Evolutionary conservation across 2,797 vertebrate genomes (phyloP).

Genomic region (Coilia nasus): DNA sequence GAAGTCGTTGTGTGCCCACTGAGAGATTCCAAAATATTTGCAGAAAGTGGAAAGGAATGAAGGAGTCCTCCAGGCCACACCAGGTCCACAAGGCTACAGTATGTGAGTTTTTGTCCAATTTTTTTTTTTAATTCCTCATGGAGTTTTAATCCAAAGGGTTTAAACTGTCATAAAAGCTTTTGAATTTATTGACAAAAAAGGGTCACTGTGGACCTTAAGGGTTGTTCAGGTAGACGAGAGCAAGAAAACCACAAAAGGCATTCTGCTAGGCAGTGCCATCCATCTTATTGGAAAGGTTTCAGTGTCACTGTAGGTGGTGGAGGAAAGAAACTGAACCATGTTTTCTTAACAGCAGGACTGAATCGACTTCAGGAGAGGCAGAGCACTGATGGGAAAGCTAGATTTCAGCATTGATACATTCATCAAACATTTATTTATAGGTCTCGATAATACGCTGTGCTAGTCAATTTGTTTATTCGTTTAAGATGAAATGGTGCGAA

Average conservation of each 20-base stretch:
- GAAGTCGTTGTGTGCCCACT: too few species aligned
- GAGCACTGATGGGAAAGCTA: not conserved
- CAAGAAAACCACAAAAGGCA: not conserved
- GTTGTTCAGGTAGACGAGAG: not conserved
- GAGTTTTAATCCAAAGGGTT: not conserved
- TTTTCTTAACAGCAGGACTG: not conserved
- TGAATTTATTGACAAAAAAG: not conserved
- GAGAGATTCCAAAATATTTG: too few species aligned
- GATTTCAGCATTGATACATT: not conserved
- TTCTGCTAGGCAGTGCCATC: not conserved
- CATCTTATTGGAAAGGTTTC: not conserved
- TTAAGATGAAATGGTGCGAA: not conserved
- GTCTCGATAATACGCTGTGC: not conserved
- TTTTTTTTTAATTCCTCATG: not conserved
- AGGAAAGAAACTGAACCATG: not conserved
- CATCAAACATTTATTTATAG: not conserved
- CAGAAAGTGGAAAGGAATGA: too few species aligned
- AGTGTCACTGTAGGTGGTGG: not conserved
- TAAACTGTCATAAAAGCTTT: not conserved
- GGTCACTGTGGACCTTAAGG: not conserved
- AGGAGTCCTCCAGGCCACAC: too few species aligned
- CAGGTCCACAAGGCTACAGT: too few species aligned
- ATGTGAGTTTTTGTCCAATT: not conserved
- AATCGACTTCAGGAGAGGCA: not conserved
- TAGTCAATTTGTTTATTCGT: constrained; percentile 3